phyloP scores from a whole-genome alignment of 2,888 invertebrate genomes.

The Barypeithes pellucidus region DNA sequence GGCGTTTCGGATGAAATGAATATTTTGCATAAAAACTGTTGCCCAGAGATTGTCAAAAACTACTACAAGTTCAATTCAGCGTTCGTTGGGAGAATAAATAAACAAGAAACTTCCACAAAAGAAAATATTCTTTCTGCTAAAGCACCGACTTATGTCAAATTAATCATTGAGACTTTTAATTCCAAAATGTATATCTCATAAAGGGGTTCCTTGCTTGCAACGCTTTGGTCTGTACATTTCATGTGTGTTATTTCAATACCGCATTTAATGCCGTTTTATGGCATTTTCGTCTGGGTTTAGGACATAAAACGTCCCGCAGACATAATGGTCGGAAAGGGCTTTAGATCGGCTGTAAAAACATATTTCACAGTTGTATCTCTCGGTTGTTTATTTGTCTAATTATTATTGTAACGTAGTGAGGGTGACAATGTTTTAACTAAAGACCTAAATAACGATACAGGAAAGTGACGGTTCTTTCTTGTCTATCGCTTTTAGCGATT shows the following conservation, averaged over 20 bases:
- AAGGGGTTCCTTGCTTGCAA: background rate
- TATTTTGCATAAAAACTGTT: too few species aligned
- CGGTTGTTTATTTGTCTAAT: slow-evolving; percentile 3
- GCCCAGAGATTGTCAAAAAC: too few species aligned
- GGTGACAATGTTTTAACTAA: too few species aligned
- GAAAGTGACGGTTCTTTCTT: too few species aligned
- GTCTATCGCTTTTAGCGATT: too few species aligned
- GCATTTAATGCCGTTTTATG: slow-evolving; percentile 22
- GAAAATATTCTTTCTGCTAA: too few species aligned
- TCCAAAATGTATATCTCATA: background rate
- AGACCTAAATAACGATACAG: too few species aligned
- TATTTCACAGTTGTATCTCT: slow-evolving; percentile 4
- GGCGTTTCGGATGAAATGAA: too few species aligned
- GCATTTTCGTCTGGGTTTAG: slow-evolving; percentile 13
- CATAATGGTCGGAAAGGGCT: slow-evolving; percentile 17
- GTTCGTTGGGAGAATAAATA: too few species aligned
- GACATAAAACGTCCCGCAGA: slow-evolving; percentile 19
- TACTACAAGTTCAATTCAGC: too few species aligned
- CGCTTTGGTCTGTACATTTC: slow-evolving; percentile 3
- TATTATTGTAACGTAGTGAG: slow-evolving; percentile 1
- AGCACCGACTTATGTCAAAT: background rate
- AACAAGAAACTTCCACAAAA: too few species aligned
- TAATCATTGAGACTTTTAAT: background rate
- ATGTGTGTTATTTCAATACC: slow-evolving; percentile 17
- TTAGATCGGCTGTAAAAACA: slow-evolving; percentile 20